Evolutionary conservation across 2,888 invertebrate species (phyloP), one percentile per base, ranked within the genome.

Genomic region (Ernsta delagoae): DNA sequence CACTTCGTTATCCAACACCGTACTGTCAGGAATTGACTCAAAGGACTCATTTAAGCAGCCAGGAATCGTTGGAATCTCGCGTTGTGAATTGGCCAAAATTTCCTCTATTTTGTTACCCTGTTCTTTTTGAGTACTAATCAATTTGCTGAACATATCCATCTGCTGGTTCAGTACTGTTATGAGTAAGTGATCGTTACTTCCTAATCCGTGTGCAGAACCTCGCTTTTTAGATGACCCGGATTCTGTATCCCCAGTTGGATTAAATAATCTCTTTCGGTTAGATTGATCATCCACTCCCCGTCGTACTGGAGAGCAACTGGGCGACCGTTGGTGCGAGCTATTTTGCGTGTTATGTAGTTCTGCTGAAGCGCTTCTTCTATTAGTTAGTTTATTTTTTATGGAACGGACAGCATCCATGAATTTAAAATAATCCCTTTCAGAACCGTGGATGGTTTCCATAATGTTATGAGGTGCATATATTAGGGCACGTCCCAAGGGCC

Each of bases 391-490:
- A 50, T 16, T 50, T 7, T 8, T 16, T 16, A 50, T 50, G 50
- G 50, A 16, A 8, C 50, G 50, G 16, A 50, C 50, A 50, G 50
- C 16, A 16, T 50, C 50, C 50, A 16, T 50, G 8, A 50, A 50
- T 50, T 50, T 50, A 50, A 50, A 50, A 8, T 50, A 50, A 16
- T 50, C 50, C 16, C 16, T 7, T 16, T 50, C 50, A 7, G 50
- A 50, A 7, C 50, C 50, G 16, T 50, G 50, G 8, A 50, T 50
- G 16, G 50, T 50, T 50, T 50, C 50, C 50, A 50, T 50, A 7
- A 50, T 50, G 16, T 50, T 16, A 50, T 50, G 50, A 7, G 50
- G 50, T 7, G 50, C 50, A 50, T 50, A 50, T 50, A 50, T 50
- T 7, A 50, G 7, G 4, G 50, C 50, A 12, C 50, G 7, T 50